Evolutionary conservation across 2,797 vertebrate species (phyloP).

Genomic region (Astyanax mexicanus): DNA sequence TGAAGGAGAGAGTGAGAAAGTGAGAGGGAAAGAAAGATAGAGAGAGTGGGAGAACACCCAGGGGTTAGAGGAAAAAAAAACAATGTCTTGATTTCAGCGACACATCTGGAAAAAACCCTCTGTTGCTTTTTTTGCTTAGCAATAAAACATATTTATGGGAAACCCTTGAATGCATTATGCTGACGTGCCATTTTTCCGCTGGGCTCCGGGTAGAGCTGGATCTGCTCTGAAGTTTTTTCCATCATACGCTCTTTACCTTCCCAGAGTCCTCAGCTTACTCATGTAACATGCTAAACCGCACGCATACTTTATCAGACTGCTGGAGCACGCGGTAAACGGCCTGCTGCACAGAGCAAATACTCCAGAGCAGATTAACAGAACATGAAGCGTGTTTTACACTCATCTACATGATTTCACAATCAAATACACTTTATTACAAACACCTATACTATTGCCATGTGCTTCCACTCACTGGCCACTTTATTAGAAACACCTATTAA

Average conservation of each 20-base stretch:
- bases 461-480: too few species aligned
- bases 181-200: conserved; percentile 77
- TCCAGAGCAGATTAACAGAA: conserved; percentile 66
- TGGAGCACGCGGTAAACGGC: conserved; percentile 63
- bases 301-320: conserved; percentile 65
- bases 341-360: conserved; percentile 65
- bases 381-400: conserved; percentile 64
- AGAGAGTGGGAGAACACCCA: conserved; percentile 8
- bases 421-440: too few species aligned
- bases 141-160: conserved; percentile 71
- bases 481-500: too few species aligned
- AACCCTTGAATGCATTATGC: conserved; percentile 73
- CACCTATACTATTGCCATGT: too few species aligned
- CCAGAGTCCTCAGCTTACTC: conserved; percentile 35
- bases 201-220: conserved; percentile 69
- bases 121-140: conserved; percentile 57
- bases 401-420: too few species aligned
- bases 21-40: not conserved
- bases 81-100: conserved; percentile 57
- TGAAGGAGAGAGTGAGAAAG: conserved; percentile 9
- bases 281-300: conserved; percentile 43
- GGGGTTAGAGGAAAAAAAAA: conserved; percentile 55
- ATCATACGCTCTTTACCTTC: conserved; percentile 29
- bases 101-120: conserved; percentile 67
- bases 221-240: conserved; percentile 75